Evolutionary conservation across 2,888 invertebrate genomes (phyloP).

Genomic region (Pediacus dermestoides): DNA sequence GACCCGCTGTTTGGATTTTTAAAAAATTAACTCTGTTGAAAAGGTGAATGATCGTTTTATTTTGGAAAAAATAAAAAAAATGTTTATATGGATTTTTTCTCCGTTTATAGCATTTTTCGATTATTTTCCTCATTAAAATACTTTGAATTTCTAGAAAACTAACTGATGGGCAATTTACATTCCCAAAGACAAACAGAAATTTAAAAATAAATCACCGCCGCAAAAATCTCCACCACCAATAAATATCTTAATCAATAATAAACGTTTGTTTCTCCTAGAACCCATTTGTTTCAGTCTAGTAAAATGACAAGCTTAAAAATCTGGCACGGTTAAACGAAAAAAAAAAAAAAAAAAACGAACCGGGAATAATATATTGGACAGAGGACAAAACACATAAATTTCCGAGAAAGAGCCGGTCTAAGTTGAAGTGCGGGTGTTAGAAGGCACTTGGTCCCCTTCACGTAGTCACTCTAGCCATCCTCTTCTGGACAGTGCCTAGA

Average conservation of each 20-base stretch:
- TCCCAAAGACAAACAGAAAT: no score
- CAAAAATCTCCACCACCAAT: no score
- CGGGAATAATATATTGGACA: slow-evolving; percentile 38
- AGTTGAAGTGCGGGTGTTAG: slow-evolving; percentile 35
- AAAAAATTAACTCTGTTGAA: no score
- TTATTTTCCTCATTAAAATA: not conserved
- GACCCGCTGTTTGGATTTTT: no score
- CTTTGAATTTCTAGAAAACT: not conserved
- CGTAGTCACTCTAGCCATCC: not conserved
- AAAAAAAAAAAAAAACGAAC: slow-evolving; percentile 15
- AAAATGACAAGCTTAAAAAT: slow-evolving; percentile 30
- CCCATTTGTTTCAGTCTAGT: slow-evolving; percentile 31
- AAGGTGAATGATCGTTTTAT: no score
- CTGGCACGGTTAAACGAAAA: slow-evolving; percentile 22
- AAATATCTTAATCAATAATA: no score
- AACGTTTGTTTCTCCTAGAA: no score
- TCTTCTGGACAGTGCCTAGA: not conserved
- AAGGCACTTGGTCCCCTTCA: slow-evolving; percentile 6
- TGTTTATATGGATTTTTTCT: not conserved
- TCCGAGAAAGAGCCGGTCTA: slow-evolving; percentile 31
- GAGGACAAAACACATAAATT: slow-evolving; percentile 40
- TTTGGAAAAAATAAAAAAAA: not conserved
- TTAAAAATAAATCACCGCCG: no score
- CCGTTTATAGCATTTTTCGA: not conserved
- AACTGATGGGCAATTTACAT: not conserved